phyloP scores from a whole-genome alignment of 2,797 vertebrate genomes.

The Pelobates cultripes region DNA sequence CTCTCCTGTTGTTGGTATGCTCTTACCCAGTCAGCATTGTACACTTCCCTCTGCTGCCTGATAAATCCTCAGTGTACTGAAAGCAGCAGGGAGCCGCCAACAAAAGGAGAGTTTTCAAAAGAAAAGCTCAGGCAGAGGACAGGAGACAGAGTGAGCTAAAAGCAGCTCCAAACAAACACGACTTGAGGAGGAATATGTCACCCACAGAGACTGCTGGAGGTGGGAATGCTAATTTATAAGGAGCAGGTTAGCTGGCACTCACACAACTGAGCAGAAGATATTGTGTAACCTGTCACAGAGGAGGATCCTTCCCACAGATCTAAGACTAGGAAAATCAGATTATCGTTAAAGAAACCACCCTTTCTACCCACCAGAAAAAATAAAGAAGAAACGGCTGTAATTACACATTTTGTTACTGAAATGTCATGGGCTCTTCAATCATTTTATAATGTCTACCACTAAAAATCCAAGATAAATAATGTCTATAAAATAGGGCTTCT shows the following conservation, averaged over 20 bases:
- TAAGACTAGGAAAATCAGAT: neutral
- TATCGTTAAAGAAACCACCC: neutral
- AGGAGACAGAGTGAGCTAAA: conserved; percentile 20
- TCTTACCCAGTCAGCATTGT: conserved; percentile 6
- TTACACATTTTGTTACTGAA: neutral
- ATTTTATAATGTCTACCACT: neutral
- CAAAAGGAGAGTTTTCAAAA: conserved; percentile 5
- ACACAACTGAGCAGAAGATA: neutral
- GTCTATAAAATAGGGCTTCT: neutral
- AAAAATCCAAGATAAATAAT: too few relatives aligned
- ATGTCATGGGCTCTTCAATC: neutral
- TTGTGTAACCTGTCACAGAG: neutral
- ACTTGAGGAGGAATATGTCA: neutral
- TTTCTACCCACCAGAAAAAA: neutral
- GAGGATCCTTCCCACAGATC: neutral
- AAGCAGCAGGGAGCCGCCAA: conserved; percentile 12
- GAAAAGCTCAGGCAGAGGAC: conserved; percentile 15
- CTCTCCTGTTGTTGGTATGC: neutral
- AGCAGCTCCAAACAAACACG: neutral
- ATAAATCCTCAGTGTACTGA: conserved; percentile 1
- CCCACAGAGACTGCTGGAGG: neutral
- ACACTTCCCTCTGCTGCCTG: conserved; percentile 4
- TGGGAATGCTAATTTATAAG: neutral
- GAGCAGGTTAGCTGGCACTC: conserved; percentile 4
- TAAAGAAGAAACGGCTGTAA: neutral